A percentile compares a stretch with the other conserved stretches of the same genome.
Conservation (phyloP, 2,797 vertebrate genomes). For the Cuculus canorus region DNA sequence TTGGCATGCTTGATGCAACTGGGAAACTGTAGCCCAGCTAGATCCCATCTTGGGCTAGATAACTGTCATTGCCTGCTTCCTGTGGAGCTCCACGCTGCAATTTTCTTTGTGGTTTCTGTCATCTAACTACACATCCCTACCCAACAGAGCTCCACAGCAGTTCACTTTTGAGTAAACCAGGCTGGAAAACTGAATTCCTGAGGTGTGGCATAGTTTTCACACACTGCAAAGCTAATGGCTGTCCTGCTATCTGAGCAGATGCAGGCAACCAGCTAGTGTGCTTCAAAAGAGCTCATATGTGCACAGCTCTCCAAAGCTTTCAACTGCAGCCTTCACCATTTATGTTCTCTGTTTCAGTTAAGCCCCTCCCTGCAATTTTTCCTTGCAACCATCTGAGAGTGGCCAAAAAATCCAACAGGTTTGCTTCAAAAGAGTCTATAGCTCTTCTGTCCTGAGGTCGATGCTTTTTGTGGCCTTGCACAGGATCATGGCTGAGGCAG, state of each 20-base stretch:
- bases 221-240: background rate
- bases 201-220: background rate
- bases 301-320: background rate
- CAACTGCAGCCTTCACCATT: background rate
- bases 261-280: background rate
- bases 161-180: background rate
- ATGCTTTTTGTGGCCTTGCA: background rate
- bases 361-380: rapidly evolving
- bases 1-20: background rate
- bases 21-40: background rate
- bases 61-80: background rate
- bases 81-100: background rate
- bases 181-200: background rate
- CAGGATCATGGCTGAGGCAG: rapidly evolving
- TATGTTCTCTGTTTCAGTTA: background rate
- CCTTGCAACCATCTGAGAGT: background rate
- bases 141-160: background rate
- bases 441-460: background rate
- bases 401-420: background rate
- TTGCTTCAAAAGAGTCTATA: background rate
- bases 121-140: background rate
- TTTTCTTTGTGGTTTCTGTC: background rate
- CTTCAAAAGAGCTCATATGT: background rate
- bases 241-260: background rate
- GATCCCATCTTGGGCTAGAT: background rate